Conservation (phyloP, 2,888 invertebrate species). For the Drosophila melanocephala region DNA sequence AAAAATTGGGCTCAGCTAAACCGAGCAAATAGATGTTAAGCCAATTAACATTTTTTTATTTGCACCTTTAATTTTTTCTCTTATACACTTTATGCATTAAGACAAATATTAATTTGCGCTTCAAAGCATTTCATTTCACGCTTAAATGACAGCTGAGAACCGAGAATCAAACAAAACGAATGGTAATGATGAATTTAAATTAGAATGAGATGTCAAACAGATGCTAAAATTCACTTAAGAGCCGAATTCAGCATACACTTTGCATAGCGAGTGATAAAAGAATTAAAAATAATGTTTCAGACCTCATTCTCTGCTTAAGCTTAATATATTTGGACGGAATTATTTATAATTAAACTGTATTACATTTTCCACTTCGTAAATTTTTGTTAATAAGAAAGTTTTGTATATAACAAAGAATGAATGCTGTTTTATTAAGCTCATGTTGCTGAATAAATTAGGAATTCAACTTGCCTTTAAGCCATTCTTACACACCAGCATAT, state of each 20-base stretch:
- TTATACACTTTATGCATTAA: conserved; percentile 12
- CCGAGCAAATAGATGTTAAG: conserved; percentile 43
- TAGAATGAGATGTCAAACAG: not conserved
- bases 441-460: conserved; percentile 43
- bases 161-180: conserved; percentile 46
- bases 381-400: not conserved
- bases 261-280: not conserved
- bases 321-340: not conserved
- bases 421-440: conserved; percentile 19
- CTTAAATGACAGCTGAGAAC: conserved; percentile 57
- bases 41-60: conserved; percentile 29
- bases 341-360: not conserved
- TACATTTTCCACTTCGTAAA: not conserved
- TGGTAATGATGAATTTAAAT: conserved; percentile 17
- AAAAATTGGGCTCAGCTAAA: conserved; percentile 15
- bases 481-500: conserved; percentile 2
- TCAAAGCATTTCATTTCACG: conserved; percentile 74
- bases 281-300: not conserved
- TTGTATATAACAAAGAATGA: conserved; percentile 1
- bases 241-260: conserved; percentile 22
- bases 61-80: conserved; percentile 10
- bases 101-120: conserved; percentile 66
- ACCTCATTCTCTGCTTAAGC: not conserved
- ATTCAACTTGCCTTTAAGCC: conserved; percentile 20
- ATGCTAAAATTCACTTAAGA: not conserved